Evolutionary conservation across 2,113 vertebrate genomes (phyloP), one percentile per base, ranked within the genome.

Genomic region (Semnornis frantzii): DNA sequence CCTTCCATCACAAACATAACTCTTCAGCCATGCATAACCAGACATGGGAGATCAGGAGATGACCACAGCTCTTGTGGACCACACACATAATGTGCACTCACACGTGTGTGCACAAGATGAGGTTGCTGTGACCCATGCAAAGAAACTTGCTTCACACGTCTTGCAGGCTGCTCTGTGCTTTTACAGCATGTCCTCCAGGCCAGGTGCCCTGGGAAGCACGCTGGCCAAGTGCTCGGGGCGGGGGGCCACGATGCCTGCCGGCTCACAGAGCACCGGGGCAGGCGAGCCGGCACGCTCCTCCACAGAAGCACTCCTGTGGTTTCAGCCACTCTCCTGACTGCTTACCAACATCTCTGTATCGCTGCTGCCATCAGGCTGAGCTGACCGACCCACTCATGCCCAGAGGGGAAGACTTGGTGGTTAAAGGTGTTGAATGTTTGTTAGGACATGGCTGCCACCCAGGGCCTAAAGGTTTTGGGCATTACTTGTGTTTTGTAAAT

Each of bases 101-200:
- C 25, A 54, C 3, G 0, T 6, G 5, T 1, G 5, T 39, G 11
- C 34, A 81, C 24, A 5, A 0, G 0, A 42, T 44, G 55, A 37
- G 14, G n/a, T 30, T 60, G 37, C 70, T 30, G 5, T 20, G 48
- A 44, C 60, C n/a, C 30, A 4, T 6, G 16, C 25, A 50, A 15
- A 55, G 28, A 44, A 42, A 31, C 10, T 24, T 42, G 28, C 37
- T 76, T 81, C 46, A 25, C 4, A 4, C 5, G 23, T 23, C 69
- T 68, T 54, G 28, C 48, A 33, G 46, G 10, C 46, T 48, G 63
- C 25, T 48, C 59, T 77, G 30, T 17, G 27, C 60, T 27, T 48
- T 54, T 55, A n/a, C 60, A 19, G 42, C 25, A 30, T 3, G 3
- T 37, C 28, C n/a, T n/a, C n/a, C n/a, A 21, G 34, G 34, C 66